Conservation (phyloP, 2,888 invertebrate genomes). For the Conchocele bisecta region DNA sequence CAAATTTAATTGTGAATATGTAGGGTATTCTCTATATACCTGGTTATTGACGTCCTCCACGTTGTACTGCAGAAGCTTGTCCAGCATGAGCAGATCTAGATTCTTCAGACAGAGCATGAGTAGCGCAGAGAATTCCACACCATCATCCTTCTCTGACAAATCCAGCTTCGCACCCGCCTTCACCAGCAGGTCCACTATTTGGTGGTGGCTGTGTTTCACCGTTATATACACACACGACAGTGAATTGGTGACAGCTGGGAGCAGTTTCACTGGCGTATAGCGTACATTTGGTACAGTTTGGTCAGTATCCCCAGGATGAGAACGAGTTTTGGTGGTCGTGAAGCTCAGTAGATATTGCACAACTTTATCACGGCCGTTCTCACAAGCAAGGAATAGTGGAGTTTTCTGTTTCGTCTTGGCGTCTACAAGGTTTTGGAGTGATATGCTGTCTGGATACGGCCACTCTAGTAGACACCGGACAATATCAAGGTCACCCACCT, state of each 20-base stretch:
- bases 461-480: constrained; percentile 90
- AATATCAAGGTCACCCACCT: constrained; percentile 91
- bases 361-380: constrained; percentile 72
- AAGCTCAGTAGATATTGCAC: constrained; percentile 65
- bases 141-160: constrained; percentile 85
- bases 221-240: constrained; percentile 75
- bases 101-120: constrained; percentile 89
- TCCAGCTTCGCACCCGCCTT: constrained; percentile 93
- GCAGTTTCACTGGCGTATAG: constrained; percentile 42
- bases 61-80: constrained; percentile 90
- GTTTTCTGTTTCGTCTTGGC: constrained; percentile 89
- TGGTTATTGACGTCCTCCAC: constrained; percentile 93
- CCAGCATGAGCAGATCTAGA: constrained; percentile 89
- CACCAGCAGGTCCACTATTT: constrained; percentile 89
- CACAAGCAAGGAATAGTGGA: constrained; percentile 93
- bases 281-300: no score
- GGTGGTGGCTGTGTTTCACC: constrained; percentile 82
- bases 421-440: constrained; percentile 85
- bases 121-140: constrained; percentile 60
- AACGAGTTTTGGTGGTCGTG: constrained; percentile 32
- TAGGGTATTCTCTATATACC: no score
- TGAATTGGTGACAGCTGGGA: constrained; percentile 54
- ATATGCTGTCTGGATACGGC: constrained; percentile 89
- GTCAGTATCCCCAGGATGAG: no score
- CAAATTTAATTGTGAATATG: no score